Percentiles rank a stretch among this genome's conserved stretches.
phyloP scores from a whole-genome alignment of 2,888 invertebrate species.

The Heteromyza rotundicornis region DNA sequence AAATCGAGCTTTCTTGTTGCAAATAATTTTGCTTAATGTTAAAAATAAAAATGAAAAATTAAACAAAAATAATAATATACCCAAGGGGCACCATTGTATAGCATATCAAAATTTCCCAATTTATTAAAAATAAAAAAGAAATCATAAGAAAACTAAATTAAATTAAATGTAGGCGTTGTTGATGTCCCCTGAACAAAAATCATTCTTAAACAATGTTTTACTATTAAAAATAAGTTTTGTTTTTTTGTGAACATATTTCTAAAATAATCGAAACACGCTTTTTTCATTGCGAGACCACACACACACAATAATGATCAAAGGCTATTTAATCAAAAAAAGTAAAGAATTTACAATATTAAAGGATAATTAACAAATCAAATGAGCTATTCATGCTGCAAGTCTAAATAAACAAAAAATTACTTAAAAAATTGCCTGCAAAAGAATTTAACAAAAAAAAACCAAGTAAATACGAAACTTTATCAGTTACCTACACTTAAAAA shows the following conservation, averaged over 20 bases:
- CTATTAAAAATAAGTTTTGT: conserved; percentile 7
- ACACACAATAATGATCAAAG: conserved; percentile 1
- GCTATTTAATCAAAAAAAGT: not conserved
- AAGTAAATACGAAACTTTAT: not conserved
- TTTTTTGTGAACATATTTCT: too few species aligned
- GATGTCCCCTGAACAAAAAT: not conserved
- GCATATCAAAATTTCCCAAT: conserved; percentile 19
- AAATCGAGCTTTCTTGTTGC: conserved; percentile 30
- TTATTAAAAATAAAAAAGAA: not conserved
- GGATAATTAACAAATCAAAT: conserved; percentile 19
- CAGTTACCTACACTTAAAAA: not conserved
- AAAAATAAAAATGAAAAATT: conserved; percentile 6
- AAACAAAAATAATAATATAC: conserved; percentile 14
- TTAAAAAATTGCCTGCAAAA: conserved; percentile 7
- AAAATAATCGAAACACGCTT: conserved; percentile 8
- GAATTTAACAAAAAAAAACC: conserved; percentile 19
- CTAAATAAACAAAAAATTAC: conserved; percentile 17
- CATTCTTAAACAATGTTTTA: conserved; percentile 1
- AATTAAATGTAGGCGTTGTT: not conserved
- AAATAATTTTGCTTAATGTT: conserved; percentile 27
- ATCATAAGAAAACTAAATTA: not conserved
- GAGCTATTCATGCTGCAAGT: conserved; percentile 24
- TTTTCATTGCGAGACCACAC: conserved; percentile 14
- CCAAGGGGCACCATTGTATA: conserved; percentile 20
- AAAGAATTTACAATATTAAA: conserved; percentile 20